A percentile compares a stretch with the other conserved stretches of the same genome.
Conservation (phyloP, 2,113 vertebrate genomes). For the western clawed frog (Xenopus tropicalis) region UCB_Xtro_10.0 CM004447.2:132035001-132035500, state of each 20-base stretch:
- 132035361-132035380: slow-evolving; percentile 99
- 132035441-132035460: slow-evolving; percentile 99
- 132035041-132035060: too few species aligned
- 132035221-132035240: slow-evolving; percentile 31
- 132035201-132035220: slow-evolving; percentile 17
- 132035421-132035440: slow-evolving; percentile 99
- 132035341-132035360: slow-evolving; percentile 94
- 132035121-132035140: background rate
- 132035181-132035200: background rate
- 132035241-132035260: slow-evolving; percentile 84
- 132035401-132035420: slow-evolving; percentile 96
- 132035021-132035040: too few species aligned
- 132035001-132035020: too few species aligned
- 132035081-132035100: too few species aligned
- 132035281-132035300: slow-evolving; percentile 61
- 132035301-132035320: slow-evolving; percentile 53
- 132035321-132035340: slow-evolving; percentile 66
- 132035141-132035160: background rate
- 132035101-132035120: too few species aligned
- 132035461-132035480: slow-evolving; percentile 99
- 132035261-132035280: slow-evolving; percentile 84
- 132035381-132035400: slow-evolving; percentile 97
- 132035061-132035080: too few species aligned
- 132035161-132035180: background rate
- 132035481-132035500: slow-evolving; percentile 99